phyloP scores from a whole-genome alignment of 1,140 invertebrate species.

The Brachionus plicatilis region DNA sequence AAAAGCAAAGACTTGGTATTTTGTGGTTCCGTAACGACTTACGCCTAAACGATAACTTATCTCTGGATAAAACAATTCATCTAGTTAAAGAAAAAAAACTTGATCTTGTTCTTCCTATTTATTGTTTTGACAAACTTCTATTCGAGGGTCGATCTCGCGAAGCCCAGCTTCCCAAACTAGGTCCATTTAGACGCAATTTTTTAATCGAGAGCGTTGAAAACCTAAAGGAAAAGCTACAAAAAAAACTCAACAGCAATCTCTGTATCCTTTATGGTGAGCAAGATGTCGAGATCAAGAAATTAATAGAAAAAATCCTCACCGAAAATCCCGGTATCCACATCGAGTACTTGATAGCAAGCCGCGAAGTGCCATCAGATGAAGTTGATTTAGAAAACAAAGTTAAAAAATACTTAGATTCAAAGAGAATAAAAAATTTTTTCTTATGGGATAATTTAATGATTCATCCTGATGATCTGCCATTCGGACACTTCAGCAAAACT shows the following conservation, averaged over 20 bases:
- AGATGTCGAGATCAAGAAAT: constrained; percentile 47
- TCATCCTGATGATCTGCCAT: constrained; percentile 54
- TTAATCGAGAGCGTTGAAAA: constrained; percentile 49
- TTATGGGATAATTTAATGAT: constrained; percentile 54
- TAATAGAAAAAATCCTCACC: constrained; percentile 45
- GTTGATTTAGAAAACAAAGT: constrained; percentile 49
- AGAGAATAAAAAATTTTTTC: constrained; percentile 46
- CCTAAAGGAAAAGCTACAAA: constrained; percentile 45
- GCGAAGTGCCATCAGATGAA: constrained; percentile 47
- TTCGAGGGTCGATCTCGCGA: constrained; percentile 49
- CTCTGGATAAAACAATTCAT: constrained; percentile 43
- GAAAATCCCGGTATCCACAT: constrained; percentile 42
- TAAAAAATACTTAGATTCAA: constrained; percentile 42
- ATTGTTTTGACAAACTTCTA: constrained; percentile 54
- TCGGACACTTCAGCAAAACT: constrained; percentile 43
- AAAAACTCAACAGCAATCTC: constrained; percentile 47
- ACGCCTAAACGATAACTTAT: constrained; percentile 50
- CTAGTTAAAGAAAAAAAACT: constrained; percentile 43
- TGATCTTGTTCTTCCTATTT: constrained; percentile 50
- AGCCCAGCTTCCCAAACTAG: constrained; percentile 52
- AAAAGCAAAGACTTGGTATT: constrained; percentile 34
- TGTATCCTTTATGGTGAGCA: constrained; percentile 49
- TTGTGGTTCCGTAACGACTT: constrained; percentile 48
- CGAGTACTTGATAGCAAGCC: constrained; percentile 6
- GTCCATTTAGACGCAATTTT: constrained; percentile 49